Evolutionary conservation across 2,113 vertebrate species (phyloP), one percentile per base, ranked within the genome.

Genomic region (Brachyhypopomus gauderio): DNA sequence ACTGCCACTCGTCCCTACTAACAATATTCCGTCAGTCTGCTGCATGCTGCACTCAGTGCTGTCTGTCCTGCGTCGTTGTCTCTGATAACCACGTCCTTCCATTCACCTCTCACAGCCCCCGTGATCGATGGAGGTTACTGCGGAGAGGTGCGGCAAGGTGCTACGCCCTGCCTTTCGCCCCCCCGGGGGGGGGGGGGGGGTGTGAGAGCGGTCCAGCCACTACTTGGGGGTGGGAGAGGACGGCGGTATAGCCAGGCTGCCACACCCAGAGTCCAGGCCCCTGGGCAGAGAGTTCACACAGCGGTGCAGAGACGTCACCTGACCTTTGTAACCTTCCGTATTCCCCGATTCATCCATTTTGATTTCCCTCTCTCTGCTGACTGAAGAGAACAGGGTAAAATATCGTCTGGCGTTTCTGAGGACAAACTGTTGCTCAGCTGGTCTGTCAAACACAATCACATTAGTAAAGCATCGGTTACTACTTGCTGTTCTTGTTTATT

Each of bases 51-150:
- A 12, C 27, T 71, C 69, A 38, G 34, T 69, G 63, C 36, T 79
- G 34, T 38, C 41, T 69, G 66, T 19, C 45, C 62, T 11, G 12
- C 25, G 41, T 22, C 3, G 27, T 73, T 41, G 45, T 71, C 72
- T 79, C 52, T 41, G 41, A 72, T 82, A 62, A 72, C 70, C 3
- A 27, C 79, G 38, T 80, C 80, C 78, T 83, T 86, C 48, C 52
- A 20, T 19, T 70, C 71, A 62, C 63, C n/a, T 23, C 71, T 63
- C 41, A 6, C 34, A 30, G 20, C 45, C 63, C 36, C 75, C 22
- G 20, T 64, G 45, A 82, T 88, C 80, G 76, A 75, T 83, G 63
- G 76, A 76, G 82, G 82, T 85, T 74, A 77, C 23, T 30, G 58
- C 52, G 34, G 78, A 60, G 62, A 55, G 70, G 8, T 52, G 45